Base-by-base conservation (phyloP, 2,113 vertebrate species). In the Calyptommatus sinebrachiatus region DNA sequence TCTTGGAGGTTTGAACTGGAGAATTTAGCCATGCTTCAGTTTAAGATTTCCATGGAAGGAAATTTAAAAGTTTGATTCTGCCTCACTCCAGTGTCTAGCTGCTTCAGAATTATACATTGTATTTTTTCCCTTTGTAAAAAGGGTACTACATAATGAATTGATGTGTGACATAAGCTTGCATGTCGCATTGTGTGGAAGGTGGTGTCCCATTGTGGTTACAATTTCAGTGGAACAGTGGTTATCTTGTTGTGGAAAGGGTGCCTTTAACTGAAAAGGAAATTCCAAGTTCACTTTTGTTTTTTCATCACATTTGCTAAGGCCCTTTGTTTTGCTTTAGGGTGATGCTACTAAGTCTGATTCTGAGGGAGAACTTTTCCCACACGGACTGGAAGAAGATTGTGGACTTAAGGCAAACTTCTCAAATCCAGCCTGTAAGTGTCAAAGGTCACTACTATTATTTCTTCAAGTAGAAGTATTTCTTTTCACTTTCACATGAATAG, bases 311-410 rank as follows among this genome's bases (percentile, higher is more conserved):
- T 73, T 83, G 76, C 81, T 93, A 83, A 93, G 63, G 1, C 35
- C 1, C 45, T 91, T 73, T 92, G 71, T 91, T 89, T 91, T 88
- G 71, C 86, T 91, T 83, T 91, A 99, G 97, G 98, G 97, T 22
- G 98, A 99, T 69, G 95, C 92, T 78, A 98, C 97, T 73, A 97
- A 98, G 92, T 95, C 96, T 0, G 94, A 96, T 82, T 99, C 98
- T 0, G 98, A 99, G 81, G 95, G 94, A 0, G 97, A 97, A 86
- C 95, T 96, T 88, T 96, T 94, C 81, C 91, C 94, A 2, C 94
- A 71, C 71, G 96, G 96, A 84, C 91, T 97, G 92, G 97, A 99
- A 89, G 97, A 98, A n/a, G 92, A 96, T 5, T 92, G 93, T 76
- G 93, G 94, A 88, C 94, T 95, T 90, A 98, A 97, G 93, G 97